Evolutionary conservation across 2,888 invertebrate genomes (phyloP), one percentile per base, ranked within the genome.

Genomic region (Lypha dubia): DNA sequence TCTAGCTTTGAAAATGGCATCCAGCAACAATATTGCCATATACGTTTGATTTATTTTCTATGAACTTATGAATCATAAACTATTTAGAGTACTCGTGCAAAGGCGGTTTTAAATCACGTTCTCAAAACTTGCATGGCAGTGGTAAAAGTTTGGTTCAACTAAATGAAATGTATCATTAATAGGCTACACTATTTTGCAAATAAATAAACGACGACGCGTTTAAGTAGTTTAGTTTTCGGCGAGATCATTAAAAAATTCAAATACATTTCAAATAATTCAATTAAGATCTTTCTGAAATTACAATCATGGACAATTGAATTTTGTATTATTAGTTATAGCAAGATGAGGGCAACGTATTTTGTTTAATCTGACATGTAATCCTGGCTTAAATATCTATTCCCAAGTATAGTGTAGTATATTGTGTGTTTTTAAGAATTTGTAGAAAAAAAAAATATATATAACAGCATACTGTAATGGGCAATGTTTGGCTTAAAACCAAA

Each of bases 21-120:
- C n/a, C 28, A n/a, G 75, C 75, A 35, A 63, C 46, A 70, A 76
- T 58, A 46, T 65, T 70, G 63, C 53, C n/a, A 38, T 65, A 70
- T 46, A 15, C 46, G 28, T 56, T 79, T 71, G 71, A 58, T 56
- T 63, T 56, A 38, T 49, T 20, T 62, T 24, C 1, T 24, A 67
- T 32, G 17, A 9, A 22, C 13, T 1, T 32, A 13, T 20, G 49
- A 38, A 35, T 38, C 51, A 51, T 7, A 71, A 49, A 20, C 49
- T 49, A 49, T 49, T 49, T n/a, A n/a, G n/a, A n/a, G 53, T 53
- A 41, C 44, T 58, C 79, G 67, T 80, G 67, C 51, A 53, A 35
- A 32, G 56, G 81, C 75, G 70, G 81, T 82, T 65, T 71, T 41
- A 56, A 49, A 82, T 71, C 81, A 82, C 75, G 81, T 76, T 63